These are phyloP conservation scores for Nomia melanderi DNA, from an alignment of 1,140 invertebrate species.

Conservation along the genomic window DNA sequence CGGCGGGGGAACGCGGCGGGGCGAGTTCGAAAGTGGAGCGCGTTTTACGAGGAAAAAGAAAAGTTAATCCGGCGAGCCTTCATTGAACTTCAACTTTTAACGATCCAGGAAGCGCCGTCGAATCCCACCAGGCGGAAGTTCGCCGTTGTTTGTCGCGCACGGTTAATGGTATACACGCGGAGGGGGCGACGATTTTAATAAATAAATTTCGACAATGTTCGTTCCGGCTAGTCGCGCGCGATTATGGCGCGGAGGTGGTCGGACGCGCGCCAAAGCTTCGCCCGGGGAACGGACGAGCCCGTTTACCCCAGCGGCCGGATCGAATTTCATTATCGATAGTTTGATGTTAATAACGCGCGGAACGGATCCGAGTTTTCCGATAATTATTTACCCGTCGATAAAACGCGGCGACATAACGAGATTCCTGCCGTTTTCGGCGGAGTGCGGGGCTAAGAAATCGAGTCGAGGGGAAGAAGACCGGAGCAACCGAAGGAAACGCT, in stretches of 20 bases:
- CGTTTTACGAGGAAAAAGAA: conserved; percentile 32
- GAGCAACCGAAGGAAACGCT: too few species aligned
- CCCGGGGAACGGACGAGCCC: not conserved
- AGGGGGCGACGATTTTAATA: not conserved
- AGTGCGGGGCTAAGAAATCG: too few species aligned
- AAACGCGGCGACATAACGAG: not conserved
- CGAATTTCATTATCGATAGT: conserved; percentile 29
- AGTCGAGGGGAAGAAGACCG: not conserved
- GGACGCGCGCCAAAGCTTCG: too few species aligned
- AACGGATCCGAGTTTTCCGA: not conserved
- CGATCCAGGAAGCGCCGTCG: conserved; percentile 18
- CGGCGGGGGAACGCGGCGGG: not conserved
- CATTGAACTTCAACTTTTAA: conserved; percentile 58
- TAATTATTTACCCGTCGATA: conserved; percentile 7
- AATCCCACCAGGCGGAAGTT: conserved; percentile 5
- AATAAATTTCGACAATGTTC: conserved; percentile 4
- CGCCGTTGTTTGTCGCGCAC: not conserved
- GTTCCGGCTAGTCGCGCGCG: not conserved
- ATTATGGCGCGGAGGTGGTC: not conserved
- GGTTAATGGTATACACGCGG: not conserved
- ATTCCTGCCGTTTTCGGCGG: not conserved
- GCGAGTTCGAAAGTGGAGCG: not conserved
- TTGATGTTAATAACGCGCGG: not conserved
- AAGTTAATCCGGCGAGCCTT: conserved; percentile 40
- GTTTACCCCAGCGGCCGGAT: not conserved